These are phyloP conservation scores for Callyntrura sp. DNA, from an alignment of 2,888 invertebrate species.

Conservation along the genomic window DNA sequence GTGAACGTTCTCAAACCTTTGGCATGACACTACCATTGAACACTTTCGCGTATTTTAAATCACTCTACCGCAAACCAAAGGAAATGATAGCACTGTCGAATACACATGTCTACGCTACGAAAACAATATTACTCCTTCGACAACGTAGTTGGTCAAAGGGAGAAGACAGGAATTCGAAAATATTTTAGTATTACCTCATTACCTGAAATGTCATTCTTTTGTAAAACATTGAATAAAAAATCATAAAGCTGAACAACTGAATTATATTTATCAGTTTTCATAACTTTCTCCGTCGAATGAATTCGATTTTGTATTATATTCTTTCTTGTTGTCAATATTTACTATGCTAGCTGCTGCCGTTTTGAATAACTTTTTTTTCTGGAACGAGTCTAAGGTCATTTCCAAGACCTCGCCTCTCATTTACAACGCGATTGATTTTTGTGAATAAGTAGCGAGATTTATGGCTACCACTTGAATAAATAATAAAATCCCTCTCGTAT, in stretches of 20 bases:
- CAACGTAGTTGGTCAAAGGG: background rate
- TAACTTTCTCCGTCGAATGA: background rate
- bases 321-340: constrained; percentile 35
- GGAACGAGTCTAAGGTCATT: constrained; percentile 5
- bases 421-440: background rate
- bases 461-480: no score
- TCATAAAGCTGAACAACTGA: no score
- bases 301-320: no score
- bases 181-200: constrained; percentile 1
- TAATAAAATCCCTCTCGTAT: background rate
- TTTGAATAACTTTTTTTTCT: background rate
- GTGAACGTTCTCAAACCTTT: background rate
- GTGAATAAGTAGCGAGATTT: no score
- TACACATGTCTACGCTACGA: no score
- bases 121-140: no score
- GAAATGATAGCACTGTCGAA: no score
- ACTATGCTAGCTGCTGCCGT: background rate
- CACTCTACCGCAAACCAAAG: background rate
- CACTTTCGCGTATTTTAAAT: background rate
- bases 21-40: background rate
- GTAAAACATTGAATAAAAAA: no score
- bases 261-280: background rate
- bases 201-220: background rate
- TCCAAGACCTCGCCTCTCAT: background rate
- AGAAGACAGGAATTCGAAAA: background rate